Percentiles rank a stretch among this genome's conserved stretches.
Conservation (phyloP, 1,140 invertebrate genomes). For the Physella acuta region DNA sequence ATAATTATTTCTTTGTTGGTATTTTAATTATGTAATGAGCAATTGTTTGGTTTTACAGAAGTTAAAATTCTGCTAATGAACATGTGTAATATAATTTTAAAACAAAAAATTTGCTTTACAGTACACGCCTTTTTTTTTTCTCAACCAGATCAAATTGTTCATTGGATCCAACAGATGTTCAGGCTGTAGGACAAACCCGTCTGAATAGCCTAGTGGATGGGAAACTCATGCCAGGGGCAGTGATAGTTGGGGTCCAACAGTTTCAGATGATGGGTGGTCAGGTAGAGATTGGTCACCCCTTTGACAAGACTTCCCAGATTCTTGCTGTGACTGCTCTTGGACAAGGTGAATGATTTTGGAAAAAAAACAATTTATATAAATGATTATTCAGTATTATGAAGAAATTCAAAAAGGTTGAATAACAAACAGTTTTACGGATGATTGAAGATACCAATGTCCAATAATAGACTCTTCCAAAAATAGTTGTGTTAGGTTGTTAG, state of each 20-base stretch:
- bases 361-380: too few species aligned
- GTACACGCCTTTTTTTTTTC: background rate
- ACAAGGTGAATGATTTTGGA: constrained; percentile 23
- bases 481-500: too few species aligned
- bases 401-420: too few species aligned
- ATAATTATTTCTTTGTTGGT: background rate
- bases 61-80: background rate
- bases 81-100: too few species aligned
- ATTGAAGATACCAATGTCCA: too few species aligned
- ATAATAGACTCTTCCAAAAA: too few species aligned
- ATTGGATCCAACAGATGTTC: constrained; percentile 33
- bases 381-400: too few species aligned
- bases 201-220: constrained; percentile 18
- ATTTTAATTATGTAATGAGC: background rate
- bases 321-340: constrained; percentile 29
- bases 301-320: constrained; percentile 27
- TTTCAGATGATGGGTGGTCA: constrained; percentile 36
- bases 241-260: constrained; percentile 25
- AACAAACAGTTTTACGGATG: too few species aligned
- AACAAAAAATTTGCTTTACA: too few species aligned
- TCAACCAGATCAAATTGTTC: constrained; percentile 34
- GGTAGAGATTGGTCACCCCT: constrained; percentile 35
- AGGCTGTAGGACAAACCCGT: constrained; percentile 35
- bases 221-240: background rate
- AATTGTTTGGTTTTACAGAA: background rate